These are phyloP conservation scores for Parascotia fuliginaria DNA, from an alignment of 2,888 invertebrate species.

Conservation along the genomic window DNA sequence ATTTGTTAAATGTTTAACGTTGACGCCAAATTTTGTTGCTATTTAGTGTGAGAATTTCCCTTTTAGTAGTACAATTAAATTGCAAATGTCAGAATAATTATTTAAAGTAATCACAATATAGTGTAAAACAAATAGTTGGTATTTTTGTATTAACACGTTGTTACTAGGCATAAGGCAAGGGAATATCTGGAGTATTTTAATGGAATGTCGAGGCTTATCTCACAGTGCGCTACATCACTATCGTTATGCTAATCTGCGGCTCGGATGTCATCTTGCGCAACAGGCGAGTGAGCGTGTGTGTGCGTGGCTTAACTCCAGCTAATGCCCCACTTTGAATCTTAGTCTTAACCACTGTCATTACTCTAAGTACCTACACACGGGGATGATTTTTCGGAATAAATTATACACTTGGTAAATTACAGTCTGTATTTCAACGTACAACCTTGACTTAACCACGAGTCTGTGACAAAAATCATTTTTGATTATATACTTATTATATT, in stretches of 20 bases:
- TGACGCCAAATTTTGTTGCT: conserved; percentile 28
- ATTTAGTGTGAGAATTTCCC: conserved; percentile 10
- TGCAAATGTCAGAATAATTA: no score
- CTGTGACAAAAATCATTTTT: conserved; percentile 36
- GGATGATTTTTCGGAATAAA: conserved; percentile 48
- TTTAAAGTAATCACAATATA: no score
- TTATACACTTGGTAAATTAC: conserved; percentile 42
- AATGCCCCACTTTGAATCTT: conserved; percentile 64
- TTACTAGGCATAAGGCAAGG: no score
- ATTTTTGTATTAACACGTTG: no score
- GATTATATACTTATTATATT: conserved; percentile 20
- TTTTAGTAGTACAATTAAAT: not conserved
- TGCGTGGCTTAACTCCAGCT: conserved; percentile 72
- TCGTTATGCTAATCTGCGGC: conserved; percentile 78
- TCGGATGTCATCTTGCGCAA: conserved; percentile 83
- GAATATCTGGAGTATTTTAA: not conserved
- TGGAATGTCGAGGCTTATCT: conserved; percentile 21
- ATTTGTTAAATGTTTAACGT: conserved; percentile 33
- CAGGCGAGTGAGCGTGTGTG: conserved; percentile 74
- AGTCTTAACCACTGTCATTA: conserved; percentile 56
- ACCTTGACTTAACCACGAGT: conserved; percentile 18
- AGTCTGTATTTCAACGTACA: conserved; percentile 37
- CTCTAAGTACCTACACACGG: conserved; percentile 43
- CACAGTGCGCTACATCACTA: conserved; percentile 58
- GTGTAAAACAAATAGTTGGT: no score